Evolutionary conservation across 2,888 invertebrate species (phyloP).

Genomic region (Conomelus anceps): DNA sequence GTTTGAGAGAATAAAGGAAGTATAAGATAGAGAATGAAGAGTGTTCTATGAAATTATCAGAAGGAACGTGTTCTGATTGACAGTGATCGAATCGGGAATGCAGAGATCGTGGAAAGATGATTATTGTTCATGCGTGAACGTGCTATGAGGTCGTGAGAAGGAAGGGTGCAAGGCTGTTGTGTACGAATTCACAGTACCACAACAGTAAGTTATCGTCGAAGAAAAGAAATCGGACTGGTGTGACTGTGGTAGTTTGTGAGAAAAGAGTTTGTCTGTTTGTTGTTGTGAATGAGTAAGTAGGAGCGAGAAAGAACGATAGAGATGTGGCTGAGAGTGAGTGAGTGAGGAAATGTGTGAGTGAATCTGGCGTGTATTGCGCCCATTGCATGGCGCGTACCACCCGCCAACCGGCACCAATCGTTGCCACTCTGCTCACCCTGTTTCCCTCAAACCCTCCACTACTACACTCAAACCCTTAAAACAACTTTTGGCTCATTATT

Average conservation of each 20-base stretch:
- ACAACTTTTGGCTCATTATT: conserved; percentile 10
- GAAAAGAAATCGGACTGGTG: background rate
- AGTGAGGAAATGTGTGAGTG: background rate
- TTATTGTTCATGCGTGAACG: background rate
- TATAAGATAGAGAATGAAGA: background rate
- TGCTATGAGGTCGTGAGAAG: background rate
- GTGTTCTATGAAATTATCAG: background rate
- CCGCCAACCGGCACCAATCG: background rate
- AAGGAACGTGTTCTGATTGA: background rate
- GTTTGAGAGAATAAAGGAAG: background rate
- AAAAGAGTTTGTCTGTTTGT: background rate
- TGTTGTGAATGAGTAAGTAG: background rate
- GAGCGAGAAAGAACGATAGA: background rate
- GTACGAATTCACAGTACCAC: background rate
- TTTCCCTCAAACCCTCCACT: background rate
- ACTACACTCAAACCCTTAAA: conserved; percentile 1
- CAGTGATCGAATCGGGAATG: background rate
- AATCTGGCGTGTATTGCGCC: background rate
- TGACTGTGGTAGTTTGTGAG: too few species aligned
- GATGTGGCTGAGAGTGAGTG: background rate
- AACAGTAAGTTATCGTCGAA: background rate
- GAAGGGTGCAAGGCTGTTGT: background rate
- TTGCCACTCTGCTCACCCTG: background rate
- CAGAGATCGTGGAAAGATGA: background rate
- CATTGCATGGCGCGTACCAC: background rate